Conservation (phyloP, 2,113 vertebrate species). For the Collichthys lucidus region DNA sequence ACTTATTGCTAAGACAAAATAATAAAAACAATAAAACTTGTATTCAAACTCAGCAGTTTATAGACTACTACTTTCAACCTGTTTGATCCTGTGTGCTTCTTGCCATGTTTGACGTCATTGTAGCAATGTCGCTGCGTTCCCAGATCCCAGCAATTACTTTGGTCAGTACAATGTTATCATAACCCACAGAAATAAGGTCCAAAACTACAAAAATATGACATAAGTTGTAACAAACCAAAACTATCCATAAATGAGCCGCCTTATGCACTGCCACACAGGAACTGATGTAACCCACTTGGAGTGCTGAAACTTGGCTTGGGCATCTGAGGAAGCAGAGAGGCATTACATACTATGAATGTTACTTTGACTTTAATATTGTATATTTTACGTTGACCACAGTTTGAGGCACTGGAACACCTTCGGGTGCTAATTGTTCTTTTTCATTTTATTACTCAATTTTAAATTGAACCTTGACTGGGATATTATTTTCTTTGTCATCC, state of each 20-base stretch:
- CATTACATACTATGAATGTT: background rate
- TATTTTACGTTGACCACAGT: conserved; percentile 30
- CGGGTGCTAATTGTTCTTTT: conserved; percentile 25
- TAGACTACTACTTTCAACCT: background rate
- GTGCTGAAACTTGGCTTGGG: conserved; percentile 28
- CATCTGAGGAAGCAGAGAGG: background rate
- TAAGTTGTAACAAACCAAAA: conserved; percentile 2
- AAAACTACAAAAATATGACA: background rate
- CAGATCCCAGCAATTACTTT: background rate
- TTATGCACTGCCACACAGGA: background rate
- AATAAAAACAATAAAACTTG: background rate
- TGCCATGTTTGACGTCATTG: background rate
- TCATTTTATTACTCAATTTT: conserved; percentile 33
- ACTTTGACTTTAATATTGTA: conserved; percentile 9
- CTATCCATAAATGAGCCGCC: background rate
- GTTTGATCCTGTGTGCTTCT: background rate
- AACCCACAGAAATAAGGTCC: background rate
- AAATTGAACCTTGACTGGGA: conserved; percentile 14
- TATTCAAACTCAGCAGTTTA: background rate
- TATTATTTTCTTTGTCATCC: conserved; percentile 27
- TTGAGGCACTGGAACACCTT: conserved; percentile 18
- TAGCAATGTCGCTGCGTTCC: no score
- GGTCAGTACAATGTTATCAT: background rate
- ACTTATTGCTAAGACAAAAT: background rate
- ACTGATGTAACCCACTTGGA: conserved; percentile 31